Base-by-base conservation (phyloP, 1,140 invertebrate genomes). In the Chlorops oryzae region DNA sequence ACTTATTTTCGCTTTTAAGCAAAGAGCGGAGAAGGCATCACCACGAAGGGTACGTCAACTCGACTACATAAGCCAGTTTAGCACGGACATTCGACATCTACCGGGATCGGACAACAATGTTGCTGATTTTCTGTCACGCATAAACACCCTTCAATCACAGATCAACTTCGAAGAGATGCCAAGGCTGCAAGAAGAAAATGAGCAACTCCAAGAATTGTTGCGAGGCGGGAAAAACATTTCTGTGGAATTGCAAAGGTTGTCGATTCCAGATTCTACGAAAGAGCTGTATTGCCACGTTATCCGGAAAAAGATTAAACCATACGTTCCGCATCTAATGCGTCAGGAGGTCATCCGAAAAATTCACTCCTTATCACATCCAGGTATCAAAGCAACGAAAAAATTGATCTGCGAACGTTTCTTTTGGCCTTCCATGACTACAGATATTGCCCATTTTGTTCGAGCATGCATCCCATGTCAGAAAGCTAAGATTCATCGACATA, bases 1-100 rank as follows among this genome's bases (percentile, higher is more conserved):
- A n/a, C n/a, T n/a, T n/a, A n/a, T n/a, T n/a, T 65, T 53, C 42
- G 61, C 59, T 1, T 69, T 68, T 40, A 10, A 6, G 13, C 18
- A 49, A 27, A 49, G n/a, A 47, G 6, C n/a, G 6, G 15, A 28
- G 23, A 12, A 47, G 27, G 27, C 27, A 32, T 32, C 27, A 32
- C 27, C 27, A 7, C 17, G 18, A 20, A 62, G 65, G 48, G 54
- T 54, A 21, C 51, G 51, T 4, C 56, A 64, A 25, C 39, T 64
- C 1, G 43, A 64, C 20, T 59, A 23, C 32, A 61, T 65, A 13
- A 34, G 56, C 0, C 54, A 68, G 45, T 62, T 57, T 39, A 52
- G 48, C 4, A 61, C 54, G 1, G n/a, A 7, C 27, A 32, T 32
- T 13, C n/a, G 7, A 32, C 27, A 32, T 13, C 7, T 32, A 9